phyloP scores from a whole-genome alignment of 2,888 invertebrate genomes.

The Hipparchia sbordonii region DNA sequence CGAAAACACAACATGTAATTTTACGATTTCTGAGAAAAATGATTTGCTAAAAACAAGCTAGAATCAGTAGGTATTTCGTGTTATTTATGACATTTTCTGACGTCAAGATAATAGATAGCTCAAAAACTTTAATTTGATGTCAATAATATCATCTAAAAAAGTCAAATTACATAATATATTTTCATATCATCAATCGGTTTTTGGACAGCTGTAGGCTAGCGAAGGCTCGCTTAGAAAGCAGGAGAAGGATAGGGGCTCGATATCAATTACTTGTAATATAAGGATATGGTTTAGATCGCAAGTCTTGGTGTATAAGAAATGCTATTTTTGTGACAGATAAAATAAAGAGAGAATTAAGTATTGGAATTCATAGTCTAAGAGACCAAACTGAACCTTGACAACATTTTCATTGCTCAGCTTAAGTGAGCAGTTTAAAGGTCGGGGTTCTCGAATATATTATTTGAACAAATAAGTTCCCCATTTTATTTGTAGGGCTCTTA shows the following conservation, averaged over 20 bases:
- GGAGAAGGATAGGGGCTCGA: slow-evolving; percentile 61
- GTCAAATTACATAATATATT: too few species aligned
- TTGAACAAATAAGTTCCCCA: slow-evolving; percentile 39
- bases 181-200: too few species aligned
- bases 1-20: neutral
- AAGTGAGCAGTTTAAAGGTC: neutral
- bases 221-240: slow-evolving; percentile 41
- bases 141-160: too few species aligned
- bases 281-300: slow-evolving; percentile 58
- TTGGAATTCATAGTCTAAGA: slow-evolving; percentile 4
- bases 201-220: slow-evolving; percentile 4
- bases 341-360: slow-evolving; percentile 43
- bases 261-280: slow-evolving; percentile 51
- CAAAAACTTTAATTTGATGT: too few species aligned
- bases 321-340: slow-evolving; percentile 79
- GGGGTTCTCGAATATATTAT: slow-evolving; percentile 46
- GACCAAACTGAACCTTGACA: neutral
- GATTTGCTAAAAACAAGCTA: too few species aligned
- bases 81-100: too few species aligned
- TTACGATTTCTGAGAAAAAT: neutral
- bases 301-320: slow-evolving; percentile 65
- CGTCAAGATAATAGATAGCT: too few species aligned
- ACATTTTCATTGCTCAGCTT: neutral
- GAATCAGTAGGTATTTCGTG: neutral
- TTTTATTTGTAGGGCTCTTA: slow-evolving; percentile 20